A percentile compares a stretch with the other conserved stretches of the same genome.
phyloP scores from a whole-genome alignment of 2,888 invertebrate genomes.

The Ochlodes sylvanus region DNA sequence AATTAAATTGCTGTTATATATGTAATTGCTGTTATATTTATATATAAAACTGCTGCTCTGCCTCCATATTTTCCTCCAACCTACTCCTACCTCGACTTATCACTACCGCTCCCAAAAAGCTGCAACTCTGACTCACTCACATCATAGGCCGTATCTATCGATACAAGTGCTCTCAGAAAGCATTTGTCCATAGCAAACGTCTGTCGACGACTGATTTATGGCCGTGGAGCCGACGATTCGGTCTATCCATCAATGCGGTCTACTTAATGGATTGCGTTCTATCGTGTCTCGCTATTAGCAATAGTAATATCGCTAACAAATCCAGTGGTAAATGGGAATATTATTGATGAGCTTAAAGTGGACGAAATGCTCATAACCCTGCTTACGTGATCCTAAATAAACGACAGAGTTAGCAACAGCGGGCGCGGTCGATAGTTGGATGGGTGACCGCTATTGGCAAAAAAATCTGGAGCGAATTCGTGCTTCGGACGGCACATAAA shows the following conservation, averaged over 20 bases:
- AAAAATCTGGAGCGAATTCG: too few relatives aligned
- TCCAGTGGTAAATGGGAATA: background rate
- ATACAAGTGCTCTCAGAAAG: conserved; percentile 7
- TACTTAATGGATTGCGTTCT: conserved; percentile 32
- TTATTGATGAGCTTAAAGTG: background rate
- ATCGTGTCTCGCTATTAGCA: conserved; percentile 2
- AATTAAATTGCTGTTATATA: too few relatives aligned
- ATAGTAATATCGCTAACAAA: conserved; percentile 16
- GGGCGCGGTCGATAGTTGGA: too few relatives aligned
- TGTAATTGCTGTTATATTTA: too few relatives aligned
- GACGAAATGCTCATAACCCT: too few relatives aligned
- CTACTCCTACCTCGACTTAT: too few relatives aligned
- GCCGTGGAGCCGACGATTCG: conserved; percentile 11
- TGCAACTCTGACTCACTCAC: background rate
- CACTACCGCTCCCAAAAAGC: background rate
- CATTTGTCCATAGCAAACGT: conserved; percentile 24
- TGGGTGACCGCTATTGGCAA: too few relatives aligned
- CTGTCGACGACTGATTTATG: conserved; percentile 30
- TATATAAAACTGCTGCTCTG: too few relatives aligned
- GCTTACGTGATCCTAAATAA: too few relatives aligned
- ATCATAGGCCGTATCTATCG: background rate
- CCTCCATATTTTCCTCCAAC: too few relatives aligned
- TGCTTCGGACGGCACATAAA: too few relatives aligned
- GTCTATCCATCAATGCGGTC: conserved; percentile 32
- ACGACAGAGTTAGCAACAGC: too few relatives aligned